Percentiles rank a stretch among this genome's conserved stretches.
Evolutionary conservation across 2,888 invertebrate species (phyloP).

Genomic region (Phortica magna): DNA sequence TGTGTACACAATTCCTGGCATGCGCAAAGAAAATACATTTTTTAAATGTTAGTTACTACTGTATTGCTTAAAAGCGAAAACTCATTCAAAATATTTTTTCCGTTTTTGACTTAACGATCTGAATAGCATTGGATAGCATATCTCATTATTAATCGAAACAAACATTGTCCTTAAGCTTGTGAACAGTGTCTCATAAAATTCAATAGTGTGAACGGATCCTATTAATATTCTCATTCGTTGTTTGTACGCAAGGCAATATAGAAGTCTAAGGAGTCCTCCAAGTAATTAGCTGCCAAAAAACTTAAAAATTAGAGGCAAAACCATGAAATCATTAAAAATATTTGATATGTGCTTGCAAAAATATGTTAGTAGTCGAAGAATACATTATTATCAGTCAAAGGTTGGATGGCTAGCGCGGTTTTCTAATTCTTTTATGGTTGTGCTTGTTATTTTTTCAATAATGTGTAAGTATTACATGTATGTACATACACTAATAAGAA

Average conservation of each 20-base stretch:
- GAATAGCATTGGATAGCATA: too few relatives aligned
- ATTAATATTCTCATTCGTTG: not conserved
- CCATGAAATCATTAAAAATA: not conserved
- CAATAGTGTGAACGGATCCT: not conserved
- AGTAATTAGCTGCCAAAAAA: not conserved
- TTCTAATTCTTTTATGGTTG: not conserved
- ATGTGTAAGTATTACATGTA: conserved; percentile 2
- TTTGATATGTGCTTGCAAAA: not conserved
- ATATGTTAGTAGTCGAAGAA: not conserved
- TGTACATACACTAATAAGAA: not conserved
- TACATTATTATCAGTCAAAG: not conserved
- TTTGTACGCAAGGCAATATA: not conserved
- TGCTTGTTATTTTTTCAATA: not conserved
- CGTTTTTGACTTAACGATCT: too few relatives aligned
- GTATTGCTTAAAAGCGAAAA: too few relatives aligned
- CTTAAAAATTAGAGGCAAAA: not conserved
- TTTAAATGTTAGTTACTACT: not conserved
- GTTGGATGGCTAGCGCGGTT: not conserved
- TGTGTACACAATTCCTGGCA: not conserved
- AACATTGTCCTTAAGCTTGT: too few relatives aligned
- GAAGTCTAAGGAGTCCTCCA: not conserved
- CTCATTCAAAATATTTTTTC: too few relatives aligned
- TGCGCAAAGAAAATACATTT: not conserved
- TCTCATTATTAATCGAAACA: too few relatives aligned
- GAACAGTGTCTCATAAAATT: not conserved